A percentile compares a stretch with the other conserved stretches of the same genome.
Conservation (phyloP, 2,113 vertebrate genomes). For the Indicator maculatus region DNA sequence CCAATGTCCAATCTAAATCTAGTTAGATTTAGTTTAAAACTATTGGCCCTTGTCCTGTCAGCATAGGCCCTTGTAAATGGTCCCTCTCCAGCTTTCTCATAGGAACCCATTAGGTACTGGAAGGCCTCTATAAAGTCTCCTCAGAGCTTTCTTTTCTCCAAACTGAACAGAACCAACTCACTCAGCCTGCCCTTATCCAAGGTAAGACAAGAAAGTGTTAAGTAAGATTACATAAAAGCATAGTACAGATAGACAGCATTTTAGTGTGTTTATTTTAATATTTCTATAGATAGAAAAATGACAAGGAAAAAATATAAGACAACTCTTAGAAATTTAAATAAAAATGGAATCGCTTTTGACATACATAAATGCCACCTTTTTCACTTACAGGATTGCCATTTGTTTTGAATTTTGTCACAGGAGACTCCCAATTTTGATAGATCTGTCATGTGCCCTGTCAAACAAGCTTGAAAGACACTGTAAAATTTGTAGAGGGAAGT, state of each 20-base stretch:
- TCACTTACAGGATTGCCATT: constrained; percentile 16
- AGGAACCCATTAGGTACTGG: too few relatives aligned
- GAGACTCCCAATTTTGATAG: constrained; percentile 60
- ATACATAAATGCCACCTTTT: constrained; percentile 1
- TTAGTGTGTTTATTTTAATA: not conserved
- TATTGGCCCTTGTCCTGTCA: too few relatives aligned
- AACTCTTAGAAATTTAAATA: not conserved
- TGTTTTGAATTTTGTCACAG: constrained; percentile 34
- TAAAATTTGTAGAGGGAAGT: not conserved
- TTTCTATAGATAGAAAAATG: not conserved
- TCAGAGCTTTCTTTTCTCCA: too few relatives aligned
- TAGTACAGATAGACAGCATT: not conserved
- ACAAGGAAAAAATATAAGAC: not conserved
- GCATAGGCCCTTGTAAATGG: too few relatives aligned
- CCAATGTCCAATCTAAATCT: too few relatives aligned
- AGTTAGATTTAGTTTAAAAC: too few relatives aligned
- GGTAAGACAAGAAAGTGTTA: not conserved
- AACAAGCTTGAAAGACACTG: constrained; percentile 31
- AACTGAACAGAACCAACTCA: too few relatives aligned
- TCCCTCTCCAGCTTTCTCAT: too few relatives aligned
- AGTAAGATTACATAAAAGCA: not conserved
- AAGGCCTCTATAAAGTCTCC: too few relatives aligned
- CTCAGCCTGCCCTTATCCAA: not conserved
- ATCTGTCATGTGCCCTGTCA: constrained; percentile 47
- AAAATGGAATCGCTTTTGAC: constrained; percentile 5